Conservation (phyloP, 2,797 vertebrate genomes). For the Tapirus indicus region DNA sequence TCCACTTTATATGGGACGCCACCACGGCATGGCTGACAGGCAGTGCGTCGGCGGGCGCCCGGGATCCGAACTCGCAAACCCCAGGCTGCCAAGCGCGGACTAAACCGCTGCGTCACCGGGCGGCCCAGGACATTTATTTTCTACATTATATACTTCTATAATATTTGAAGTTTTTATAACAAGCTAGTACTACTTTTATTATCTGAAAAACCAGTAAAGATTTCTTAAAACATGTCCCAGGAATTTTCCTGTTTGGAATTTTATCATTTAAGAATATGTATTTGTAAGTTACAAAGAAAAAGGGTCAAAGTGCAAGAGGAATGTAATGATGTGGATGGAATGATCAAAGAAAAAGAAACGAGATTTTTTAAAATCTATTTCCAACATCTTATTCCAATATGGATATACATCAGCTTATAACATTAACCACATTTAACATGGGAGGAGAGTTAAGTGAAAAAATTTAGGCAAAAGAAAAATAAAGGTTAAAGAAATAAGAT, state of each 20-base stretch:
- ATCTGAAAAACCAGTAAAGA: slow-evolving; percentile 9
- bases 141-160: not conserved
- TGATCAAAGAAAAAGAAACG: not conserved
- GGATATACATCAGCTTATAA: not conserved
- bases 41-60: too few relatives aligned
- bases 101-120: too few relatives aligned
- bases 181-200: slow-evolving; percentile 39
- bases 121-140: slow-evolving; percentile 27
- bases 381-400: not conserved
- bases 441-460: not conserved
- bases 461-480: not conserved
- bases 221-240: slow-evolving; percentile 26
- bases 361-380: slow-evolving; percentile 15
- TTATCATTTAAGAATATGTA: slow-evolving; percentile 20
- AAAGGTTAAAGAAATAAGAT: slow-evolving; percentile 1
- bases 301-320: not conserved
- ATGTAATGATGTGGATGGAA: not conserved
- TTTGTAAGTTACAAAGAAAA: not conserved
- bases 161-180: slow-evolving; percentile 27
- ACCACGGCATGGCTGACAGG: too few relatives aligned
- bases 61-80: too few relatives aligned
- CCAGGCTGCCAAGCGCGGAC: too few relatives aligned
- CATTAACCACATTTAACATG: not conserved
- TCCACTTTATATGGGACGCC: too few relatives aligned
- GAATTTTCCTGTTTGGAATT: slow-evolving; percentile 8